These are phyloP conservation scores for Cryptocheilus praepositus DNA, from an alignment of 2,888 invertebrate genomes.

Conservation along the genomic window DNA sequence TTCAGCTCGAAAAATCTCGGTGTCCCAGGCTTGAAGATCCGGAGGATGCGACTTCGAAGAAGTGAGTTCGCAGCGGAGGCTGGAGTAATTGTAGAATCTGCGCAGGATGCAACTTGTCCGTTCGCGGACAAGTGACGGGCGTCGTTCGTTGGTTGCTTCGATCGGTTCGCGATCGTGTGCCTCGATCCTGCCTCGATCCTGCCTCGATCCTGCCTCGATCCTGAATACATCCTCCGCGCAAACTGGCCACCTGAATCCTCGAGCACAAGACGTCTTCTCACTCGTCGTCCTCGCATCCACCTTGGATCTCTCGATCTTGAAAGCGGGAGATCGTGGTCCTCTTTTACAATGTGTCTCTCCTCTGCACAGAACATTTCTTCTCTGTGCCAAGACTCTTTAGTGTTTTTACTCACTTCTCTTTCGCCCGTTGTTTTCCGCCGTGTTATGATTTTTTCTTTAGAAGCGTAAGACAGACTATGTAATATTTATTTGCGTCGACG, in stretches of 20 bases:
- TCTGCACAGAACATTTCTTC: neutral
- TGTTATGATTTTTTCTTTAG: no score
- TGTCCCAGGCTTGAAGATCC: no score
- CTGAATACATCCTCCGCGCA: slow-evolving; percentile 6
- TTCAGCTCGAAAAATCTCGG: neutral
- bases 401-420: no score
- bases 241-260: slow-evolving; percentile 31
- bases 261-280: slow-evolving; percentile 40
- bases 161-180: no score
- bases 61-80: slow-evolving; percentile 66
- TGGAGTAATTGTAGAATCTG: slow-evolving; percentile 73
- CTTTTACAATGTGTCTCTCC: slow-evolving; percentile 24
- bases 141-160: slow-evolving; percentile 34
- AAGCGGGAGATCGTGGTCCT: slow-evolving; percentile 5
- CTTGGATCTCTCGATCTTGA: slow-evolving; percentile 35
- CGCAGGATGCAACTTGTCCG: slow-evolving; percentile 69
- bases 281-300: slow-evolving; percentile 25
- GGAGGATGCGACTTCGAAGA: neutral
- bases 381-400: slow-evolving; percentile 27
- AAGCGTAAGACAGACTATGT: no score
- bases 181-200: slow-evolving; percentile 22
- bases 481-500: no score
- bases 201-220: slow-evolving; percentile 37
- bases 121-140: slow-evolving; percentile 63
- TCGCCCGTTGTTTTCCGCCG: no score